These are phyloP conservation scores for Agapornis roseicollis DNA, from an alignment of 2,113 vertebrate species.

Conservation along the genomic window DNA sequence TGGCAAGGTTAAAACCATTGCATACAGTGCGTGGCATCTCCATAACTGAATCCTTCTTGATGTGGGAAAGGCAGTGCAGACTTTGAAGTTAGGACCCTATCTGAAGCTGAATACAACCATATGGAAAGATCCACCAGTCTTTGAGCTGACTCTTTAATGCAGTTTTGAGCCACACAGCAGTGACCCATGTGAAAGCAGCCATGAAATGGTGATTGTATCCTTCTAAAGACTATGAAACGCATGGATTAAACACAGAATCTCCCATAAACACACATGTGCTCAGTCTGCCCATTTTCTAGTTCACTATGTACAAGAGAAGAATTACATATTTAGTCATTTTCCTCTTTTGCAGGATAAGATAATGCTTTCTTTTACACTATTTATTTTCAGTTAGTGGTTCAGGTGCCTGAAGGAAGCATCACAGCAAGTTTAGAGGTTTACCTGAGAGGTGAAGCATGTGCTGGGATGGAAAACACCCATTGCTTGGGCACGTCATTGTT, in stretches of 20 bases:
- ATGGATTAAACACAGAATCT: background rate
- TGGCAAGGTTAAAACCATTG: background rate
- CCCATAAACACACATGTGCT: background rate
- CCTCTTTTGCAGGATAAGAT: background rate
- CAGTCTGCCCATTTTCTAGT: background rate
- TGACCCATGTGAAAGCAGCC: background rate
- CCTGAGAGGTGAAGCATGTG: slow-evolving; percentile 52
- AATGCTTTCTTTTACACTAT: background rate
- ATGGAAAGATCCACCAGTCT: background rate
- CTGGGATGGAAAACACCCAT: slow-evolving; percentile 30
- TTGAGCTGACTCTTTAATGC: background rate
- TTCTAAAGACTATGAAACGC: background rate
- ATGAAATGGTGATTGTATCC: background rate
- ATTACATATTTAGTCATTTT: slow-evolving; percentile 21
- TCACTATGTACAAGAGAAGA: background rate
- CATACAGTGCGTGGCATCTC: background rate
- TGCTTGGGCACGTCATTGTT: slow-evolving; percentile 25
- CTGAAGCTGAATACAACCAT: background rate
- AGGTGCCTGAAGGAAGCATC: background rate
- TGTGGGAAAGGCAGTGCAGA: background rate
- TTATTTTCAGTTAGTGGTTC: slow-evolving; percentile 34
- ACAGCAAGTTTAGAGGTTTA: slow-evolving; percentile 41
- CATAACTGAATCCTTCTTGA: background rate
- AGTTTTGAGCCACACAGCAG: background rate
- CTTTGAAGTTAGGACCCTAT: background rate